A percentile compares a stretch with the other conserved stretches of the same genome.
Evolutionary conservation across 2,113 vertebrate species (phyloP).

Genomic region (Callithrix jacchus): DNA sequence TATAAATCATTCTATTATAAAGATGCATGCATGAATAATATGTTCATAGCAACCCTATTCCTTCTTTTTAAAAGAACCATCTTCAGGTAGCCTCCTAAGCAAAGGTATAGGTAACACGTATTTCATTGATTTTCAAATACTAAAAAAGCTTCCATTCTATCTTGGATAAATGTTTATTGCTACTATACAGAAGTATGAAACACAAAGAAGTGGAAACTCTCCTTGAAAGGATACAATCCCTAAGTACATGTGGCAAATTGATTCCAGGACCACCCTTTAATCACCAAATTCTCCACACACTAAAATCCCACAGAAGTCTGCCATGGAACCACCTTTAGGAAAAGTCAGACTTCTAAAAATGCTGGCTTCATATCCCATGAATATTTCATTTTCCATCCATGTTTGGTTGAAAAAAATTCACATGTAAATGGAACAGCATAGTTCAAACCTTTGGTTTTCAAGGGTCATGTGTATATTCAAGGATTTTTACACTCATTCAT

Average conservation of each 20-base stretch:
- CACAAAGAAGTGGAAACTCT: neutral
- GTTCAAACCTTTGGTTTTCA: neutral
- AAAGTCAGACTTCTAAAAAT: neutral
- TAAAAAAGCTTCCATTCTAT: neutral
- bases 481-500: neutral
- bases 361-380: neutral
- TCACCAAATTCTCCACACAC: too few species aligned
- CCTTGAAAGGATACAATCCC: neutral
- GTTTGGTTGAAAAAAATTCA: neutral
- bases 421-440: neutral
- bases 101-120: neutral
- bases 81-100: neutral
- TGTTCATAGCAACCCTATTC: too few species aligned
- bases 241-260: neutral
- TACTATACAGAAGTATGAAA: neutral
- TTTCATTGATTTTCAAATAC: neutral
- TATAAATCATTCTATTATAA: too few species aligned
- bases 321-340: neutral
- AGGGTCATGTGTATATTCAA: neutral
- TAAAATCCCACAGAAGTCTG: too few species aligned
- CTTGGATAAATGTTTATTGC: neutral
- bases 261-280: too few species aligned
- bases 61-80: neutral
- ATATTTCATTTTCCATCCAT: neutral
- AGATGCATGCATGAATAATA: too few species aligned